Base-by-base conservation (phyloP, 2,888 invertebrate species). In the Portevinia maculata region DNA sequence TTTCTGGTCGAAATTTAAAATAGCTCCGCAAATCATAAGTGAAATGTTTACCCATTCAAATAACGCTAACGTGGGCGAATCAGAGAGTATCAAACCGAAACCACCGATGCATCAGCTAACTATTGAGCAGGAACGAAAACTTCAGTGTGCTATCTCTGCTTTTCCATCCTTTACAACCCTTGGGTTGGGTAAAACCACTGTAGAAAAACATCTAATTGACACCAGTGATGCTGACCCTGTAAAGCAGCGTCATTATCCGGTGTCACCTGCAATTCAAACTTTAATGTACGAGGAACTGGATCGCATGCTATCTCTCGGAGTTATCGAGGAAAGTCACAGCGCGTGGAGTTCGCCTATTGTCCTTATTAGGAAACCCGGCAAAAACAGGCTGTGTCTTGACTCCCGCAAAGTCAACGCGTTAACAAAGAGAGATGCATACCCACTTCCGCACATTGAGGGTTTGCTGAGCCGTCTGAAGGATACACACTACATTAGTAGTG, bases 321-420 rank as follows among this genome's bases (percentile, higher is more conserved):
- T 62, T 21, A 64, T 50, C 11, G 64, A 64, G 3, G 37, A 24
- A 3, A 48, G 64, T 24, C 9, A 50, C 4, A 50, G 50, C 11
- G 32, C 64, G 15, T 50, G 64, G 50, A 64, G 64, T 17, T 64
- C 64, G 0, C 50, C 64, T 0, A 13, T 50, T 1, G 62, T 48
- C n/a, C n/a, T n/a, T n/a, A n/a, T n/a, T n/a, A n/a, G n/a, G n/a
- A n/a, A n/a, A n/a, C n/a, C n/a, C n/a, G n/a, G n/a, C n/a, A n/a
- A n/a, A n/a, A n/a, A n/a, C n/a, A n/a, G n/a, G n/a, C n/a, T n/a
- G n/a, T n/a, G n/a, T n/a, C n/a, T n/a, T n/a, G n/a, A n/a, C n/a
- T n/a, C n/a, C n/a, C n/a, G n/a, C n/a, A n/a, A n/a, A n/a, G n/a
- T n/a, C n/a, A n/a, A n/a, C n/a, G n/a, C n/a, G n/a, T n/a, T n/a